Evolutionary conservation across 2,888 invertebrate genomes (phyloP).

Genomic region (Ptychoptera contaminata): DNA sequence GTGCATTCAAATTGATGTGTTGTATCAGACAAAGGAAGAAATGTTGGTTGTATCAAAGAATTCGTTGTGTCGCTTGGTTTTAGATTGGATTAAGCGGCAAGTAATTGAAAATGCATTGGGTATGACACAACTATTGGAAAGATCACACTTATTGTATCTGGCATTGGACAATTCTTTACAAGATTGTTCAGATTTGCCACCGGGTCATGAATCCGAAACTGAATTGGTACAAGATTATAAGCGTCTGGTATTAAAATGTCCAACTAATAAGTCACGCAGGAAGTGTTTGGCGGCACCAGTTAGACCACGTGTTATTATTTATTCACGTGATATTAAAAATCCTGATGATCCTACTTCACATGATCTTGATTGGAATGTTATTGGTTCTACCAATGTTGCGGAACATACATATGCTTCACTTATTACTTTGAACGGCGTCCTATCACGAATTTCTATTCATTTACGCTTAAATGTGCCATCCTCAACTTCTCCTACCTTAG

Average conservation of each 20-base stretch:
- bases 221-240: slow-evolving; percentile 68
- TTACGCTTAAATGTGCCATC: slow-evolving; percentile 35
- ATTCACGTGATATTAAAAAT: slow-evolving; percentile 38
- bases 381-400: slow-evolving; percentile 39
- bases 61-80: slow-evolving; percentile 43
- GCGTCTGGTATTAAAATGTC: slow-evolving; percentile 28
- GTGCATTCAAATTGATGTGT: slow-evolving; percentile 53
- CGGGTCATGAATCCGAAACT: slow-evolving; percentile 42
- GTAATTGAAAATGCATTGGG: slow-evolving; percentile 22
- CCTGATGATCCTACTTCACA: slow-evolving; percentile 13
- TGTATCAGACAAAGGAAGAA: slow-evolving; percentile 55
- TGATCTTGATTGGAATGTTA: slow-evolving; percentile 45
- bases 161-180: slow-evolving; percentile 59
- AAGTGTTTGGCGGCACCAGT: slow-evolving; percentile 39
- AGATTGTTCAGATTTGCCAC: slow-evolving; percentile 62
- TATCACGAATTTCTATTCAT: slow-evolving; percentile 45
- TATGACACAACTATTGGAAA: slow-evolving; percentile 13
- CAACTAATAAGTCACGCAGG: slow-evolving; percentile 17
- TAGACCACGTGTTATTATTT: slow-evolving; percentile 44
- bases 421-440: slow-evolving; percentile 42
- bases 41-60: slow-evolving; percentile 41
- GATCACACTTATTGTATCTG: slow-evolving; percentile 14
- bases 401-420: slow-evolving; percentile 47
- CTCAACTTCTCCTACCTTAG: slow-evolving; percentile 29
- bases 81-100: slow-evolving; percentile 43